Percentiles rank a stretch among this genome's conserved stretches.
Evolutionary conservation across 2,113 vertebrate species (phyloP).

Genomic region (Myotis davidii): DNA sequence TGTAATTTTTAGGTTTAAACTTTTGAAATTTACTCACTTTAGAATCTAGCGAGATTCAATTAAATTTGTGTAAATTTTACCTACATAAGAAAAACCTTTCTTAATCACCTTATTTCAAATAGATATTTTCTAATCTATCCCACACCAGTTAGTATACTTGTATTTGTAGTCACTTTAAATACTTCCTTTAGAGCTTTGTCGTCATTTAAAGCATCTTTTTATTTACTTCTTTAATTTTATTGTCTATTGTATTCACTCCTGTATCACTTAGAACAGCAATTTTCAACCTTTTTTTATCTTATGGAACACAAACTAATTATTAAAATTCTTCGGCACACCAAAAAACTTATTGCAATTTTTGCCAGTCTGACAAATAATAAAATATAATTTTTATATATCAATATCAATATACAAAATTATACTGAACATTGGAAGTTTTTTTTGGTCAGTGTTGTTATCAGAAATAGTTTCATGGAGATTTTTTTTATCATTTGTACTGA

Average conservation of each 20-base stretch:
- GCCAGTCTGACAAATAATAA: not conserved
- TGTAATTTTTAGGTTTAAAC: constrained; percentile 16
- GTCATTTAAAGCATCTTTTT: not conserved
- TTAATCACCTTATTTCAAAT: not conserved
- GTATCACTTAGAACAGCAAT: not conserved
- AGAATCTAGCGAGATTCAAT: not conserved
- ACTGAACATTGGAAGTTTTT: not conserved
- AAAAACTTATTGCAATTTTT: not conserved
- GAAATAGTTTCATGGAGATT: not conserved
- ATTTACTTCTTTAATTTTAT: constrained; percentile 12
- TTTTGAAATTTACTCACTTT: not conserved
- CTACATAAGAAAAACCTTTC: not conserved
- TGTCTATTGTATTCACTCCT: not conserved
- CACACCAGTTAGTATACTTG: not conserved
- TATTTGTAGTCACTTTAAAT: not conserved
- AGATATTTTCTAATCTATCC: not conserved
- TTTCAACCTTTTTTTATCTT: not conserved
- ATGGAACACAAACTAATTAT: not conserved
- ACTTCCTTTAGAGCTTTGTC: not conserved
- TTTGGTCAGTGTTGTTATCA: not conserved
- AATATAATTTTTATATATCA: not conserved
- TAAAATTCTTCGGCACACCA: not conserved
- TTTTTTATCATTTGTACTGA: not conserved
- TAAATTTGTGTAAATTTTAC: not conserved
- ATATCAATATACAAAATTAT: no score